These are phyloP conservation scores for Hippoglossus hippoglossus DNA, from an alignment of 2,797 vertebrate species.

Conservation along the genomic window DNA sequence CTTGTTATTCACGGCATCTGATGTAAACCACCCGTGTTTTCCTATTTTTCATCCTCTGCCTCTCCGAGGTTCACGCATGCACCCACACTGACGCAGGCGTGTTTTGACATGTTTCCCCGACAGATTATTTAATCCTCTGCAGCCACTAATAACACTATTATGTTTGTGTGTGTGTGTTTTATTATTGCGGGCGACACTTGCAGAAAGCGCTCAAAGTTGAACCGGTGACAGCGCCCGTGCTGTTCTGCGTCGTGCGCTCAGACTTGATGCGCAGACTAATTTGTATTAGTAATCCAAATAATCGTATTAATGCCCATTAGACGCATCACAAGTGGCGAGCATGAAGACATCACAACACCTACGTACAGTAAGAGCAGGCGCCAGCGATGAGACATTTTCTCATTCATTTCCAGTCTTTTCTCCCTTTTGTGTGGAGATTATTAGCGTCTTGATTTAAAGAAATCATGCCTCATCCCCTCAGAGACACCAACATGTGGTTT, in stretches of 20 bases:
- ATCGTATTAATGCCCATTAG: conserved; percentile 87
- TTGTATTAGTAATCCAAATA: conserved; percentile 87
- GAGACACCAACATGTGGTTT: conserved; percentile 23
- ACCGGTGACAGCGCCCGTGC: conserved; percentile 70
- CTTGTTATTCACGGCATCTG: conserved; percentile 26
- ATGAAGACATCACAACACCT: conserved; percentile 85
- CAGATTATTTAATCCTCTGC: conserved; percentile 75
- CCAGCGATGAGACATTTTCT: conserved; percentile 48
- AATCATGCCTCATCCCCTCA: conserved; percentile 19
- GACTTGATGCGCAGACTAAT: conserved; percentile 79
- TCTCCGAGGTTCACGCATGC: conserved; percentile 37
- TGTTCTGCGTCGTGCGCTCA: conserved; percentile 67
- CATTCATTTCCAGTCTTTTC: conserved; percentile 30
- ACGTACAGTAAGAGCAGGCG: conserved; percentile 65
- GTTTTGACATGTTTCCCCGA: conserved; percentile 64
- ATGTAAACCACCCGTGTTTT: conserved; percentile 29
- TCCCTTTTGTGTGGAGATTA: conserved; percentile 45
- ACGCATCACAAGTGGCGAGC: conserved; percentile 79
- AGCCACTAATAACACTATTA: conserved; percentile 75
- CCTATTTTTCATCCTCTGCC: conserved; percentile 38
- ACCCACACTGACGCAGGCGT: conserved; percentile 51
- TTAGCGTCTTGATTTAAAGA: conserved; percentile 39
- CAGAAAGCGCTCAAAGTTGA: conserved; percentile 65
- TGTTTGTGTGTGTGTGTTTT: conserved; percentile 51
- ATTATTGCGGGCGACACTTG: conserved; percentile 56